phyloP scores from a whole-genome alignment of 2,888 invertebrate species.

The Dermolepida albohirtum region DNA sequence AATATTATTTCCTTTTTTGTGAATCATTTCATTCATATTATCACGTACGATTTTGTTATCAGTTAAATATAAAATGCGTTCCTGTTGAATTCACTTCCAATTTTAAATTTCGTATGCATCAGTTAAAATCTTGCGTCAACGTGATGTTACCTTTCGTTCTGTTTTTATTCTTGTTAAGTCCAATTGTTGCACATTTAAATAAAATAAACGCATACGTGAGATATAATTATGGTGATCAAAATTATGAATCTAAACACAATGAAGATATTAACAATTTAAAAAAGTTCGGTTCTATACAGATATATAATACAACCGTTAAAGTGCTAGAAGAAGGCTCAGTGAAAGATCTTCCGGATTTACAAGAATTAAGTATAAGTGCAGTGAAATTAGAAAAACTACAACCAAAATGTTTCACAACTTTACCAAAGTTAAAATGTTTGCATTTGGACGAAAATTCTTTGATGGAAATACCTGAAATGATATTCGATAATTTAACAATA shows the following conservation, averaged over 20 bases:
- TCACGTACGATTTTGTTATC: too few species aligned
- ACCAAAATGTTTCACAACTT: constrained; percentile 9
- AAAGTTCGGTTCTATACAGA: neutral
- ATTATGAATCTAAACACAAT: constrained; percentile 1
- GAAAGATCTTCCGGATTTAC: constrained; percentile 6
- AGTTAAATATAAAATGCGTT: too few species aligned
- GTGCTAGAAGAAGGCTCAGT: neutral
- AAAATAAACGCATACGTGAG: constrained; percentile 18
- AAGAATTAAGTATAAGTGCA: constrained; percentile 8
- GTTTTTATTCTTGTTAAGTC: too few species aligned
- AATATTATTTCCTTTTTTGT: too few species aligned
- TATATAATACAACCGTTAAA: constrained; percentile 10
- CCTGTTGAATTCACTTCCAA: too few species aligned
- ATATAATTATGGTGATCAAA: neutral
- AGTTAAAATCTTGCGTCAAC: too few species aligned
- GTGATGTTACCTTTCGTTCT: too few species aligned
- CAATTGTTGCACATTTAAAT: neutral
- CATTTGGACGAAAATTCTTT: constrained; percentile 7
- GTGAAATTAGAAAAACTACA: neutral
- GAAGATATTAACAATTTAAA: constrained; percentile 5
- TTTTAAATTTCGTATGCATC: too few species aligned
- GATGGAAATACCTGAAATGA: neutral
- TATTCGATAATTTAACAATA: constrained; percentile 6
- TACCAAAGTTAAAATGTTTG: constrained; percentile 15
- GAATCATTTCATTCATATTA: too few species aligned